These are phyloP conservation scores for Neolamprologus fasciatus DNA, from an alignment of 2,113 vertebrate genomes.

Conservation along the genomic window DNA sequence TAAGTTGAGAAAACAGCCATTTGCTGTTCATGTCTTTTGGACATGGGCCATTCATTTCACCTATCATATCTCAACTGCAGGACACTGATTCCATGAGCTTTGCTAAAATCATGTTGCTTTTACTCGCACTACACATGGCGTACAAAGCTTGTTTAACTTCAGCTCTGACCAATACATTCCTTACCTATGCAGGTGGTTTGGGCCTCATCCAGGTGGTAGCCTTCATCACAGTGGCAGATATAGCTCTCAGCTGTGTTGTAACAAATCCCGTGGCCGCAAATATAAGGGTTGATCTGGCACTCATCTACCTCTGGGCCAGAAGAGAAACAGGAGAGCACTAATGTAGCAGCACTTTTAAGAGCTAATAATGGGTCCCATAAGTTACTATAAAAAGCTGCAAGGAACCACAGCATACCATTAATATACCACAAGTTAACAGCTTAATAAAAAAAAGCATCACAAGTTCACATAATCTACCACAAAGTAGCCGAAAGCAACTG, in stretches of 20 bases:
- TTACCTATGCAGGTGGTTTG: constrained; percentile 86
- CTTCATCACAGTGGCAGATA: constrained; percentile 84
- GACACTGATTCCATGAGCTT: neutral
- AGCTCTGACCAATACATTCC: neutral
- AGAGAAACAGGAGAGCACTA: constrained; percentile 52
- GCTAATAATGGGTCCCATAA: neutral
- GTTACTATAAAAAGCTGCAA: neutral
- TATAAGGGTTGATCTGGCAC: constrained; percentile 84
- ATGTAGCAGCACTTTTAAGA: constrained; percentile 30
- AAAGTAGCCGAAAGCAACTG: neutral
- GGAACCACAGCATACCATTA: neutral
- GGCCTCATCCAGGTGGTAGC: constrained; percentile 75
- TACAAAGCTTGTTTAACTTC: neutral
- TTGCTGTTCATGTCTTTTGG: neutral
- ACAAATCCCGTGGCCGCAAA: constrained; percentile 89
- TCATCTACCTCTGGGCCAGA: constrained; percentile 84
- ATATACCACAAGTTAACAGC: neutral
- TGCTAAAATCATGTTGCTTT: neutral
- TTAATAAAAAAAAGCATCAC: neutral
- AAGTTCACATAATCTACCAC: neutral
- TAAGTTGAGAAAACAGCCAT: neutral
- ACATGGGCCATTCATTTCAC: neutral
- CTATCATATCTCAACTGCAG: too few relatives aligned
- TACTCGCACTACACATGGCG: neutral
- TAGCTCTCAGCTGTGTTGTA: constrained; percentile 87